Conservation (phyloP, 2,888 invertebrate genomes). For the Lingula anatina region DNA sequence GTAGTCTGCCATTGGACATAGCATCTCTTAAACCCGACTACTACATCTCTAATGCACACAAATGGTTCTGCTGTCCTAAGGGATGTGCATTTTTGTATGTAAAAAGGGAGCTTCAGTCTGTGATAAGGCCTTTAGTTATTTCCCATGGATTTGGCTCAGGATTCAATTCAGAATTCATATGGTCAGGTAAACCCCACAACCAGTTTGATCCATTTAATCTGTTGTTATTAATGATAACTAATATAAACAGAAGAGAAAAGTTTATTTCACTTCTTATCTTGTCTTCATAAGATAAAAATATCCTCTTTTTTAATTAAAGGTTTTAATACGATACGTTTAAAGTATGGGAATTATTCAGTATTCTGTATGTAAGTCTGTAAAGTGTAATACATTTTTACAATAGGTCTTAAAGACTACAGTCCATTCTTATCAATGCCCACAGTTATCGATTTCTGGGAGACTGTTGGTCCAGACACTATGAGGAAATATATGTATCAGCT, state of each 20-base stretch:
- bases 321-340: no score
- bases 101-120: conserved; percentile 21
- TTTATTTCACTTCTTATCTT: no score
- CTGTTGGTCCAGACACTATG: conserved; percentile 21
- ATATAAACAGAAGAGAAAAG: no score
- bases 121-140: conserved; percentile 34
- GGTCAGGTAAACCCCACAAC: conserved; percentile 50
- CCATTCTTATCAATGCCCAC: conserved; percentile 37
- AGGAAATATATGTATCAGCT: conserved; percentile 26
- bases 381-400: conserved; percentile 3
- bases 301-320: no score
- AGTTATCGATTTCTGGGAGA: conserved; percentile 41
- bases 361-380: no score
- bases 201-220: no score
- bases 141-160: conserved; percentile 50
- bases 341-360: no score
- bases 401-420: conserved; percentile 46
- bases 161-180: conserved; percentile 47
- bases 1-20: conserved; percentile 29
- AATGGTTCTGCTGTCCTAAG: conserved; percentile 48
- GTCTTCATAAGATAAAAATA: no score
- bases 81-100: conserved; percentile 47
- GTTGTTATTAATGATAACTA: no score
- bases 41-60: conserved; percentile 47
- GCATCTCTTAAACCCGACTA: conserved; percentile 33